Base-by-base conservation (phyloP, 2,113 vertebrate species). In the Thomomys bottae region DNA sequence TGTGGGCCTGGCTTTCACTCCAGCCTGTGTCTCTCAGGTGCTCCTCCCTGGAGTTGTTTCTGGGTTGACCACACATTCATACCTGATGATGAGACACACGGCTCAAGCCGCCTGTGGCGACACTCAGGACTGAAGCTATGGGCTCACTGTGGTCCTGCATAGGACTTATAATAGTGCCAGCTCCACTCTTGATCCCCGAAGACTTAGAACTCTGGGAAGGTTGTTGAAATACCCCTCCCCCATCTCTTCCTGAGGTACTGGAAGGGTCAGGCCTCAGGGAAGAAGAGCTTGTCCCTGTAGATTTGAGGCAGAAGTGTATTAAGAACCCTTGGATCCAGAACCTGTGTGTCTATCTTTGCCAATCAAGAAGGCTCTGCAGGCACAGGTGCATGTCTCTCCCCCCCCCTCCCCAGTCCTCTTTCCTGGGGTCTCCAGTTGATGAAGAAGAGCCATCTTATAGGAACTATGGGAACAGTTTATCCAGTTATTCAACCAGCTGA, bases 131-230 rank as follows among this genome's bases (percentile, higher is more conserved):
- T 15, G 68, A 75, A 26, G 36, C 23, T 32, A 0, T 10, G 30
- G 64, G 2, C 0, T 0, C 12, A 9, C 21, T 42, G 11, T 0
- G 8, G 59, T 49, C 26, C 21, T 28, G 20, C 30, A 32, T 8
- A 6, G 66, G 20, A n/a, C 45, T 66, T 45, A 82, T 75, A 42
- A 45, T 75, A 42, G 40, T 28, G 49, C 70, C 38, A 10, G 64
- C 38, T 36, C 26, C 23, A 45, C 34, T 54, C 23, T 3, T 9
- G 68, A 30, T 32, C 45, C 36, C 12, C 1, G 9, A 61, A 26
- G 87, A 28, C 76, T 80, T 38, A 68, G 36, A 9, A 34, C 42
- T 61, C 89, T 23, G 38, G 38, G 76, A 54, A 82, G 61, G 66
- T 30, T 32, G n/a, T n/a, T 38, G 42, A 21, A 49, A 61, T 15